Conservation (phyloP, 2,888 invertebrate species). For the Axea sp. region DNA sequence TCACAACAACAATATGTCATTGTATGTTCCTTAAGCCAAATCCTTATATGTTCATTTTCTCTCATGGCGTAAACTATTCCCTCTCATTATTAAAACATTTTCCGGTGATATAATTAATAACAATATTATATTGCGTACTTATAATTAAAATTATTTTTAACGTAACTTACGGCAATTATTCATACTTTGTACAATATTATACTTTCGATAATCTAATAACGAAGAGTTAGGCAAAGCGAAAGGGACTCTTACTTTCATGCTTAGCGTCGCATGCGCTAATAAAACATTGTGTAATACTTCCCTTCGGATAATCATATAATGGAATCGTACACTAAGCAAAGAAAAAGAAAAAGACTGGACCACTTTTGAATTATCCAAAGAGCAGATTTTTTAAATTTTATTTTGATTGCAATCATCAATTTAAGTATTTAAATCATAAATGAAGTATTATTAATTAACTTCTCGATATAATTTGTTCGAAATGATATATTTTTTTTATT, state of each 20-base stretch:
- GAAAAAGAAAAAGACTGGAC: slow-evolving; percentile 31
- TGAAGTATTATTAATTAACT: too few relatives aligned
- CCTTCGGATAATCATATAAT: slow-evolving; percentile 63
- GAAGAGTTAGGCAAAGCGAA: slow-evolving; percentile 37
- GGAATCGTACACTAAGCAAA: slow-evolving; percentile 28
- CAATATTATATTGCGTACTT: too few relatives aligned
- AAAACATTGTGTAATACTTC: slow-evolving; percentile 69
- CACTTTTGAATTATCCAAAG: slow-evolving; percentile 9
- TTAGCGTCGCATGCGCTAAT: slow-evolving; percentile 72
- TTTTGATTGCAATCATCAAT: too few relatives aligned
- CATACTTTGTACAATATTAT: slow-evolving; percentile 17
- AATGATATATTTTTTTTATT: too few relatives aligned
- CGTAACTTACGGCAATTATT: slow-evolving; percentile 16
- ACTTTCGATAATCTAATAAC: slow-evolving; percentile 51
- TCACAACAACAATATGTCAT: neutral
- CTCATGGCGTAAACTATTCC: too few relatives aligned
- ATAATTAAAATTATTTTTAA: slow-evolving; percentile 12
- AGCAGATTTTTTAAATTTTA: too few relatives aligned
- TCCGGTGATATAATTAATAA: too few relatives aligned
- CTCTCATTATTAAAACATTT: too few relatives aligned
- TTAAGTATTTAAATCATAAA: too few relatives aligned
- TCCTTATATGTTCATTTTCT: too few relatives aligned
- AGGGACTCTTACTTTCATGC: slow-evolving; percentile 76
- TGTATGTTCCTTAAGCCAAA: neutral
- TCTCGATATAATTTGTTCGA: too few relatives aligned